Conservation (phyloP, 2,113 vertebrate genomes). For the Donacobius atricapilla region DNA sequence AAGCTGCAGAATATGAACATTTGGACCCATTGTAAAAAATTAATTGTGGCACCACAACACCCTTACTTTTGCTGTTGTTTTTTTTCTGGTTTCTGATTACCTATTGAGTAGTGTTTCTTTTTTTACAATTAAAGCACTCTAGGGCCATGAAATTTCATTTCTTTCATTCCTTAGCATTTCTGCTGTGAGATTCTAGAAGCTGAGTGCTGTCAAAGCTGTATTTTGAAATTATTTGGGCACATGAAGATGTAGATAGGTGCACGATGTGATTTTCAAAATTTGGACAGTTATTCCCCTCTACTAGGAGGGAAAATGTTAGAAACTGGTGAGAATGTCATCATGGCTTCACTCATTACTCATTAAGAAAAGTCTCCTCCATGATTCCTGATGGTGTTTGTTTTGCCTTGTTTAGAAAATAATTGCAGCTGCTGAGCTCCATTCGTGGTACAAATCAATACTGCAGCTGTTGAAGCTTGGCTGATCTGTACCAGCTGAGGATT, state of each 20-base stretch:
- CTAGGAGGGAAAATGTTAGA: neutral
- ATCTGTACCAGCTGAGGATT: neutral
- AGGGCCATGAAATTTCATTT: neutral
- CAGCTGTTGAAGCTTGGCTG: neutral
- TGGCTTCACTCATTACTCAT: neutral
- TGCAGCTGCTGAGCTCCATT: neutral
- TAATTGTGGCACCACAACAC: neutral
- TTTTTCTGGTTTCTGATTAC: neutral
- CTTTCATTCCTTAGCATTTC: neutral
- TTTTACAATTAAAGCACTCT: neutral
- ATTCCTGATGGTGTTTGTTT: neutral
- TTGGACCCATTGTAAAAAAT: neutral
- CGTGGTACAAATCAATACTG: neutral
- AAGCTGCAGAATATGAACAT: neutral
- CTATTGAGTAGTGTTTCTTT: neutral
- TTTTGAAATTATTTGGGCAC: neutral
- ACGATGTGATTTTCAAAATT: neutral
- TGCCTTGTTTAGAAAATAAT: conserved; percentile 10
- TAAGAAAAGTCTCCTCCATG: neutral
- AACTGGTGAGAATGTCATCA: neutral
- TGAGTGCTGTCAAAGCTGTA: neutral
- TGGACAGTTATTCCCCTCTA: neutral
- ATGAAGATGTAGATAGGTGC: neutral
- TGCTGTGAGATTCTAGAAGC: neutral
- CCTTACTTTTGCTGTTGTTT: neutral